Percentiles rank a stretch among this genome's conserved stretches.
phyloP scores from a whole-genome alignment of 2,888 invertebrate genomes.

The Rhorus exstirpatorius region DNA sequence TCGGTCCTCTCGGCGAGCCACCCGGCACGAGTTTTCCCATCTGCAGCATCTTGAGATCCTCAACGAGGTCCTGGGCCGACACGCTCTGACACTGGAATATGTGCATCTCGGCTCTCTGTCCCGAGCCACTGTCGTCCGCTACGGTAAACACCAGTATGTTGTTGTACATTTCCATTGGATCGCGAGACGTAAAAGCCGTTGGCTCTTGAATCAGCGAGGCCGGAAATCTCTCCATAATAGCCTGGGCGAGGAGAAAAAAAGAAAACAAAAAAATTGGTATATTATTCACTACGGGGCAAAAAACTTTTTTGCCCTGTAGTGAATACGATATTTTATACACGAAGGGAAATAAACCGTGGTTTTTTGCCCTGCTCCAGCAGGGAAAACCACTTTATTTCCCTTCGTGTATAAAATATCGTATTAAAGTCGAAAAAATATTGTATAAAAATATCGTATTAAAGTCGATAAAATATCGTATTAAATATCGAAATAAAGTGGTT shows the following conservation, averaged over 20 bases:
- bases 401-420: too few relatives aligned
- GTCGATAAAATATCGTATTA: too few relatives aligned
- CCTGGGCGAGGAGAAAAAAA: slow-evolving; percentile 87
- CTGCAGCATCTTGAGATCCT: slow-evolving; percentile 91
- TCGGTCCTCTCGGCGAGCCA: slow-evolving; percentile 81
- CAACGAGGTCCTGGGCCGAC: slow-evolving; percentile 94
- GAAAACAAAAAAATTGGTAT: too few relatives aligned
- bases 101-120: slow-evolving; percentile 96
- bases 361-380: too few relatives aligned
- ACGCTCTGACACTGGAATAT: slow-evolving; percentile 96
- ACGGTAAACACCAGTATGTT: slow-evolving; percentile 99
- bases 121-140: slow-evolving; percentile 89
- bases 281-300: too few relatives aligned
- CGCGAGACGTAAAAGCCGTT: slow-evolving; percentile 98
- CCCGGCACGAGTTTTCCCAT: slow-evolving; percentile 87
- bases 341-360: too few relatives aligned
- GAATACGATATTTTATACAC: too few relatives aligned
- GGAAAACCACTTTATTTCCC: too few relatives aligned
- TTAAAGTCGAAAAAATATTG: neutral
- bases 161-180: slow-evolving; percentile 99
- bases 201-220: slow-evolving; percentile 97
- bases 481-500: too few relatives aligned
- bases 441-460: neutral
- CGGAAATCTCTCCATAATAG: slow-evolving; percentile 98
- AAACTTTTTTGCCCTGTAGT: too few relatives aligned